A percentile compares a stretch with the other conserved stretches of the same genome.
phyloP scores from a whole-genome alignment of 2,888 invertebrate genomes.

The Erynnis tages region DNA sequence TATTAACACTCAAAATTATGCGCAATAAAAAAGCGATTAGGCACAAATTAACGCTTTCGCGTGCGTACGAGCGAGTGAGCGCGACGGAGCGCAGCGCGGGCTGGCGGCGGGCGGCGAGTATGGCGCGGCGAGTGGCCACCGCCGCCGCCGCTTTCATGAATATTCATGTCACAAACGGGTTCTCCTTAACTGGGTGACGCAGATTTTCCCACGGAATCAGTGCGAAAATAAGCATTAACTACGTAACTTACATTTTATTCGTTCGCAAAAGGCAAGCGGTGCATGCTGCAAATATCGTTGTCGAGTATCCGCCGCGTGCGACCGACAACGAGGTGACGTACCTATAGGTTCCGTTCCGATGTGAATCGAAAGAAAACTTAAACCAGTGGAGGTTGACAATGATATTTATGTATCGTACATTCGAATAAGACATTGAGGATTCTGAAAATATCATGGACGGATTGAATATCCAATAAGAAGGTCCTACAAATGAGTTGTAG shows the following conservation, averaged over 20 bases:
- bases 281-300: constrained; percentile 6
- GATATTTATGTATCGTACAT: no score
- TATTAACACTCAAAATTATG: constrained; percentile 6
- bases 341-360: neutral
- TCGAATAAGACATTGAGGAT: no score
- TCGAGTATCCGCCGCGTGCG: neutral
- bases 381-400: no score
- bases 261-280: constrained; percentile 19
- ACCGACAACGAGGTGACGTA: neutral
- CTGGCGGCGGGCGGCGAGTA: constrained; percentile 10
- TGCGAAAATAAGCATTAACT: constrained; percentile 29
- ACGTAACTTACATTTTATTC: constrained; percentile 17
- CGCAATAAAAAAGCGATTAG: constrained; percentile 11
- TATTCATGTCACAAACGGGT: constrained; percentile 20
- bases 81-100: neutral
- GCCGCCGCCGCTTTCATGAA: constrained; percentile 17
- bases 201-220: constrained; percentile 33
- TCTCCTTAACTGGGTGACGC: constrained; percentile 24
- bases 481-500: no score
- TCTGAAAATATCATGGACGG: no score
- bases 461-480: no score
- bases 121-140: neutral
- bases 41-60: constrained; percentile 1
- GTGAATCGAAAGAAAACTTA: neutral
- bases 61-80: neutral